Conservation (phyloP, 2,113 vertebrate genomes). For the Campylorhamphus procurvoides region DNA sequence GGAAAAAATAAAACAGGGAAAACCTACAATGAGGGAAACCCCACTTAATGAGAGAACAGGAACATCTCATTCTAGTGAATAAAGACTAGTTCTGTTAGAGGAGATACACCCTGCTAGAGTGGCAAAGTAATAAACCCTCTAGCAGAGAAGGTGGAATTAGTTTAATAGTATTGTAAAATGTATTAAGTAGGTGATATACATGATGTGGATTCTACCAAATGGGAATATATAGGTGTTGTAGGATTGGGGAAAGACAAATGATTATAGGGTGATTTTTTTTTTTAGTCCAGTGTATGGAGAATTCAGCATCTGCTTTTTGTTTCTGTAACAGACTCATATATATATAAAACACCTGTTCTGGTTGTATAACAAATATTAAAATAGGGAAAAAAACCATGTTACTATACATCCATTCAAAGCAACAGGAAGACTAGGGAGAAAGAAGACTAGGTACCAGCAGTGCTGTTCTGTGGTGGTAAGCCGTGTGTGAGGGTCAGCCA, state of each 20-base stretch:
- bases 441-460: neutral
- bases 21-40: neutral
- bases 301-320: neutral
- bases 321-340: neutral
- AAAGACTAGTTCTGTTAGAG: neutral
- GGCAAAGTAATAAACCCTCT: neutral
- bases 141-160: neutral
- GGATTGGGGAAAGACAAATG: neutral
- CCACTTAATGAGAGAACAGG: neutral
- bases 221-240: neutral
- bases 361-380: neutral
- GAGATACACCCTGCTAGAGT: neutral
- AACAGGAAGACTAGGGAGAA: neutral
- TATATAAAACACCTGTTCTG: neutral
- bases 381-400: neutral
- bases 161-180: neutral
- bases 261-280: neutral
- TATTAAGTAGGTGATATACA: neutral
- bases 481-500: accelerated
- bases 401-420: neutral
- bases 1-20: neutral
- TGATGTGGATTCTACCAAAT: neutral
- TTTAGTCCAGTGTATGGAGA: neutral
- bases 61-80: neutral
- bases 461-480: accelerated